phyloP scores from a whole-genome alignment of 2,888 invertebrate species.

The Nephrotoma appendiculata region DNA sequence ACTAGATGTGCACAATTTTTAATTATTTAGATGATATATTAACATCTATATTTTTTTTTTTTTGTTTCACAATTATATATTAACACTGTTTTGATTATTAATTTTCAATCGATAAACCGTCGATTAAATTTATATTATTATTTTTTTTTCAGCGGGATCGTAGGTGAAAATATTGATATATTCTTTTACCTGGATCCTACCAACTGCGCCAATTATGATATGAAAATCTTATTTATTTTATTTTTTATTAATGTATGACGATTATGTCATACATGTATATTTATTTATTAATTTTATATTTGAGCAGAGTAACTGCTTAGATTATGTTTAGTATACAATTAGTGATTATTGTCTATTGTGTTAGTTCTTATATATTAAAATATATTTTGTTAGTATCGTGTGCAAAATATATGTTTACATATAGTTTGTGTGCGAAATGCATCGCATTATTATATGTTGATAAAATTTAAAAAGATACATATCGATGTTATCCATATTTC shows the following conservation, averaged over 20 bases:
- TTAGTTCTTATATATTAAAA: too few species aligned
- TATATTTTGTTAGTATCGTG: too few species aligned
- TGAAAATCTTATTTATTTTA: neutral
- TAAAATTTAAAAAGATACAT: neutral
- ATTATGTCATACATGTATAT: neutral
- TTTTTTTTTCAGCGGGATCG: neutral
- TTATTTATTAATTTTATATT: neutral
- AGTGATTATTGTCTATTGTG: neutral
- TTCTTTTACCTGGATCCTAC: neutral
- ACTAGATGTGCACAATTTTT: neutral
- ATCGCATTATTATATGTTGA: neutral
- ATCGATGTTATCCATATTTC: neutral
- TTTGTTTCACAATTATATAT: too few species aligned
- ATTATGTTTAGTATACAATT: neutral
- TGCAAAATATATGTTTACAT: too few species aligned
- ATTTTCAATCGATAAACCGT: neutral
- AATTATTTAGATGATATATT: neutral
- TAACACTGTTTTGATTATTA: neutral
- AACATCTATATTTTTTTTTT: too few species aligned
- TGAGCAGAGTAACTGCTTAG: neutral
- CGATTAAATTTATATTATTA: neutral
- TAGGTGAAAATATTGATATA: neutral
- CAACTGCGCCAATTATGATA: neutral
- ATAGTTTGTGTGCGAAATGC: too few species aligned
- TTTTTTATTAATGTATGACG: neutral